Evolutionary conservation across 2,888 invertebrate species (phyloP), one percentile per base, ranked within the genome.

Genomic region (Pyrrhia umbra): DNA sequence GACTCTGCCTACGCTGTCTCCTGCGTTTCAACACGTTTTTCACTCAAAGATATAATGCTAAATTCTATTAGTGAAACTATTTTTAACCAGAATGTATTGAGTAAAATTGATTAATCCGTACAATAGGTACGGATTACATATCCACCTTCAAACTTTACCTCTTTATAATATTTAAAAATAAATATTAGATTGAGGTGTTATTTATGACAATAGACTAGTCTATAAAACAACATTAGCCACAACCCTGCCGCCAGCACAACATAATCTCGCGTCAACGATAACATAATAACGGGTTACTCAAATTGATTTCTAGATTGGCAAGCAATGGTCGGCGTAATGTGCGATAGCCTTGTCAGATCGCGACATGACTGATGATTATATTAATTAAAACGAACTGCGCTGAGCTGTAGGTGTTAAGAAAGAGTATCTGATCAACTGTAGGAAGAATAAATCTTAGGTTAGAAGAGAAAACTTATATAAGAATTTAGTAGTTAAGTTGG

Each of bases 261-360:
- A 45, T 69, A 62, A 54, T 66, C 40, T 39, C 40, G 18, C 30
- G 42, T 63, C 54, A 58, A 69, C 13, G 50, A 58, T 55, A 54
- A 39, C 50, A 10, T 72, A 72, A 69, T 72, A 23, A 58, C 47
- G 30, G 54, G 70, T 42, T 69, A 15, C 72, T 63, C 39, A 58
- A 72, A 72, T 72, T 69, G 70, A 75, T 55, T 69, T 69, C 63
- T 63, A 55, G 72, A 72, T 72, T 75, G 63, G 70, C 61, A 40
- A 63, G 46, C 39, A 75, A 55, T 57, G 39, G 61, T 16, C 18
- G 21, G 15, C 21, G 45, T 50, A 57, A 56, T 20, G 6, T 37
- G 34, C 25, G 21, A 62, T 18, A 37, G 23, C 18, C n/a, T 30
- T 25, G 68, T 54, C 57, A 30, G 56, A 43, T 40, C 34, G 6